phyloP scores from a whole-genome alignment of 2,113 vertebrate species.

The Vicugna pacos region DNA sequence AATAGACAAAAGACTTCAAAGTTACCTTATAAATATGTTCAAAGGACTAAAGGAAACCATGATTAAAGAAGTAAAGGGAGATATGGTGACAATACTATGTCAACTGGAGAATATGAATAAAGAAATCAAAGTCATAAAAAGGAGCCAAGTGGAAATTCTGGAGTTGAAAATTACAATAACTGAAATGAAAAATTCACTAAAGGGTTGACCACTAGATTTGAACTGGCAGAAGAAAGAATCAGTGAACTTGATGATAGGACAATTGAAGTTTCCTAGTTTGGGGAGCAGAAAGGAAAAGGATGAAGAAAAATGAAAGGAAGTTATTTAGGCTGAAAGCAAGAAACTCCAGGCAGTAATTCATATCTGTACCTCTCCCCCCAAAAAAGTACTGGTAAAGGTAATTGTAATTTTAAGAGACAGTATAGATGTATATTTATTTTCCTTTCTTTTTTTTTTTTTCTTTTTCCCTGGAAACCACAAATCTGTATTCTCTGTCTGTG shows the following conservation, averaged over 20 bases:
- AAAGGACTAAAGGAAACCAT: background rate
- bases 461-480: too few species aligned
- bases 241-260: background rate
- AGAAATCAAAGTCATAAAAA: background rate
- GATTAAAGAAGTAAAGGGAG: background rate
- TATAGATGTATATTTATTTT: background rate
- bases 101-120: background rate
- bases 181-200: background rate
- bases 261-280: background rate
- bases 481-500: too few species aligned
- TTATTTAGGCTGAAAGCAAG: background rate
- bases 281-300: background rate
- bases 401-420: background rate
- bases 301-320: background rate
- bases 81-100: background rate
- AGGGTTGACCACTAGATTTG: background rate
- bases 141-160: constrained; percentile 2
- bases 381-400: background rate
- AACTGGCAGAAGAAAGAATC: constrained; percentile 9
- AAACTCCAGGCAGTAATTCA: constrained; percentile 4
- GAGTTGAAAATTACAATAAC: background rate
- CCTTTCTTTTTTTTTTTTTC: background rate
- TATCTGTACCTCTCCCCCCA: background rate
- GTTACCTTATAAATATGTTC: background rate
- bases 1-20: background rate